Percentiles rank a stretch among this genome's conserved stretches.
Conservation (phyloP, 2,888 invertebrate species). For the Monopis laevigella region DNA sequence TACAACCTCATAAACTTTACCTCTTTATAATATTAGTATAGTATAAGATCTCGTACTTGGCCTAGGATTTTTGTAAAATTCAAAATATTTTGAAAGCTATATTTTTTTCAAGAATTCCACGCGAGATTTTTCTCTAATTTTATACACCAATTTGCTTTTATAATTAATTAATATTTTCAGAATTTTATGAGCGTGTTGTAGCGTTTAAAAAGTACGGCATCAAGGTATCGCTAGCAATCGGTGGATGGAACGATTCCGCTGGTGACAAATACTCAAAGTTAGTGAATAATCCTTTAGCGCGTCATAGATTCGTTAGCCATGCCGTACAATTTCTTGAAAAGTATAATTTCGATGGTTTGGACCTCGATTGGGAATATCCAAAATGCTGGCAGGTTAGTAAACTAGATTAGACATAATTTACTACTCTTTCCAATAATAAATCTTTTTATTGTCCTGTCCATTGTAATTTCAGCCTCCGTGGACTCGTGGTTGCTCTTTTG, state of each 20-base stretch:
- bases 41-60: background rate
- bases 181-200: slow-evolving; percentile 86
- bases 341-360: slow-evolving; percentile 91
- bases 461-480: too few species aligned
- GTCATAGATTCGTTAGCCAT: slow-evolving; percentile 78
- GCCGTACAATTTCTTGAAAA: slow-evolving; percentile 80
- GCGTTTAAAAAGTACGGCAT: slow-evolving; percentile 80
- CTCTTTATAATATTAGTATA: too few species aligned
- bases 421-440: too few species aligned
- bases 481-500: too few species aligned
- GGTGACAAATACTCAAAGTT: slow-evolving; percentile 90
- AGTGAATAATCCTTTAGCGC: slow-evolving; percentile 78
- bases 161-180: slow-evolving; percentile 40
- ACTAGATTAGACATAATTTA: too few species aligned
- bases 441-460: too few species aligned
- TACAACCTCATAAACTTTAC: too few species aligned
- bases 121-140: background rate
- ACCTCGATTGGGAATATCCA: slow-evolving; percentile 95
- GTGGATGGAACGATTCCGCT: slow-evolving; percentile 96
- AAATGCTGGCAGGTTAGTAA: slow-evolving; percentile 83
- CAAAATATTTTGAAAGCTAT: too few species aligned
- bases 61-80: too few species aligned
- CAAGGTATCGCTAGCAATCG: slow-evolving; percentile 87
- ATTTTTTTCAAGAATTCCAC: too few species aligned
- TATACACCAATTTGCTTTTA: background rate